Conservation (phyloP, 2,113 vertebrate genomes). For the Peromyscus maniculatus region DNA sequence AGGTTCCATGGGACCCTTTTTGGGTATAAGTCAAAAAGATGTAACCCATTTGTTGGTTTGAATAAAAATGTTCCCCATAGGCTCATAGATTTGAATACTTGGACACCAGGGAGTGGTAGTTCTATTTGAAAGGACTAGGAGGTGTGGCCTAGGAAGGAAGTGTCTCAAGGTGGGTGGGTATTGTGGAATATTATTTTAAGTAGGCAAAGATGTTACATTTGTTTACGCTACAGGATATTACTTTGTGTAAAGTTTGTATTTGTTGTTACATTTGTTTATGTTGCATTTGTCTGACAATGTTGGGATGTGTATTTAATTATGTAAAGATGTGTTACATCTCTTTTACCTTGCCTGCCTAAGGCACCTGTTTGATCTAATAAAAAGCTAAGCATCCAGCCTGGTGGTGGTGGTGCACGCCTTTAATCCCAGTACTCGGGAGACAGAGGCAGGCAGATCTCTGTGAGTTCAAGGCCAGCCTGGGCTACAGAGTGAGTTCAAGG, state of each 20-base stretch:
- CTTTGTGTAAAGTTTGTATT: background rate
- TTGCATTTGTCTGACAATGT: background rate
- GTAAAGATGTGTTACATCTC: background rate
- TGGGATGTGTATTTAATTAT: background rate
- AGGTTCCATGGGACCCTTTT: background rate
- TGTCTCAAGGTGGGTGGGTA: accelerated
- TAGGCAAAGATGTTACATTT: background rate
- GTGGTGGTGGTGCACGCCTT: too few species aligned
- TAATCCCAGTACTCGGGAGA: too few species aligned
- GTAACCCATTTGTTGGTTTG: background rate
- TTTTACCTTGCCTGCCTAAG: background rate
- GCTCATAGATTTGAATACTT: background rate
- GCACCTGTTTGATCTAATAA: background rate
- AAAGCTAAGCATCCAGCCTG: background rate
- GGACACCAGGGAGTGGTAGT: background rate
- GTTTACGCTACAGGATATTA: background rate
- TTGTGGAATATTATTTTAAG: background rate
- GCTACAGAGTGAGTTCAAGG: too few species aligned
- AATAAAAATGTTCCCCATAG: background rate
- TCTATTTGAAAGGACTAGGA: background rate
- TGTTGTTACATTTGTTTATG: background rate
- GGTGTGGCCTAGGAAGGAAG: background rate
- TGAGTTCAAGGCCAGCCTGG: too few species aligned
- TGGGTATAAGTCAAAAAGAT: background rate
- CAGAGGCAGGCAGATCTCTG: too few species aligned